Base-by-base conservation (phyloP, 2,797 vertebrate genomes). In the Gila robusta region DNA sequence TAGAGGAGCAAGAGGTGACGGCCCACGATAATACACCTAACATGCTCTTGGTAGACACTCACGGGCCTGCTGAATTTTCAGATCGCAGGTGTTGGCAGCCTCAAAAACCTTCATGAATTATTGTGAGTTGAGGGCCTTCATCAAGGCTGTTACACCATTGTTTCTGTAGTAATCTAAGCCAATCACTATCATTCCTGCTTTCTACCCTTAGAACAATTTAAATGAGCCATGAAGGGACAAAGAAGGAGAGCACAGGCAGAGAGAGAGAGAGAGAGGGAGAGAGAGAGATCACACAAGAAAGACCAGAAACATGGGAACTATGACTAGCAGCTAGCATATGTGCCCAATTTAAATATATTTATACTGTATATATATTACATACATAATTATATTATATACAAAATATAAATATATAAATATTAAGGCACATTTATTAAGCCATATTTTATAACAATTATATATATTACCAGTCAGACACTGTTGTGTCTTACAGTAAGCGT, bases 201-300 rank as follows among this genome's bases (percentile, higher is more conserved):
- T 79, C 79, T 76, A 54, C 49, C 52, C 41, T 14, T 44, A 76
- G 82, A 87, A 67, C 87, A 76, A 78, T 86, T 84, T 67, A 88
- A 89, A 83, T 81, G 82, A 86, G 76, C 70, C 83, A 62, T 83
- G 80, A 89, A 86, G 87, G 69, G 78, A 71, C 28, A 32, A 32
- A 32, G 28, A 32, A 32, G 28, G 41, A 12, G 32, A 32, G 32
- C 28, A 32, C 28, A 32, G 28, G 28, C 6, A 41, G 70, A 79
- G 59, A 39, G 41, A 47, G 49, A 66, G 32, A 49, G 4, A 41
- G 41, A 41, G 41, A 41, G 41, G 9, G 41, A 41, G 41, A 41
- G 41, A 41, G 44, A 16, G 44, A 16, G 44, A 32, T 32, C 32
- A 32, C 39, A 64, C 11, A 1, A 66, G 59, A 66, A 41, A 79